Evolutionary conservation across 2,113 vertebrate species (phyloP), one percentile per base, ranked within the genome.

Genomic region (Crocuta crocuta): DNA sequence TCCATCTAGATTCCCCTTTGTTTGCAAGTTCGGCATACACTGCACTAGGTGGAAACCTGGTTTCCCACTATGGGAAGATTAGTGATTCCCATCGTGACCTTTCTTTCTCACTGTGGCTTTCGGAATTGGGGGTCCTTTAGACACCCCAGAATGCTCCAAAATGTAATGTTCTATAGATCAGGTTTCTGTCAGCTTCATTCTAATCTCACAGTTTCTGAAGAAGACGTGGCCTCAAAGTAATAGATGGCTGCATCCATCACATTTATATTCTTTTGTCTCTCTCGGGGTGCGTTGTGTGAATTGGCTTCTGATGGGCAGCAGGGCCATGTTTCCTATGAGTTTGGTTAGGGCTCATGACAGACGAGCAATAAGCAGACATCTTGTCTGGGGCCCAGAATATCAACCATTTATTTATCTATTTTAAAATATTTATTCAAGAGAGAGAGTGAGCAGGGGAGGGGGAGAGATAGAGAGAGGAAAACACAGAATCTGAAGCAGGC

Each of bases 31-130:
- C 98, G 96, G 98, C 98, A 0, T 99, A 99, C 98, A 99, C 99
- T 33, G 99, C 99, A 1, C 99, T 99, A 7, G 99, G 99, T 0
- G 99, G 99, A 85, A 99, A 33, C 99, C 99, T 3, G 99, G 99
- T 70, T 99, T 97, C 99, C 99, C 0, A 99, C 99, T 89, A 99
- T 99, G 39, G 99, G 99, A 71, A 99, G 99, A 97, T 99, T 99
- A 13, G 99, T 99, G 97, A 99, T 99, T 76, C 99, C 99, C 35
- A 99, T 98, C 0, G 99, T 99, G 98, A 99, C 99, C 99, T 99
- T 94, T 99, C 99, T 92, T 99, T 99, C 98, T 99, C 99, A 90
- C 99, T 99, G 97, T 99, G 99, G 94, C 99, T 98, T 98, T 99
- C 99, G 96, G 99, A 99, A 97, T 99, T 99, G 99, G 58, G 58